A percentile compares a stretch with the other conserved stretches of the same genome.
These are phyloP conservation scores for Cartodere bifasciata DNA, from an alignment of 2,888 invertebrate species.

Conservation along the genomic window DNA sequence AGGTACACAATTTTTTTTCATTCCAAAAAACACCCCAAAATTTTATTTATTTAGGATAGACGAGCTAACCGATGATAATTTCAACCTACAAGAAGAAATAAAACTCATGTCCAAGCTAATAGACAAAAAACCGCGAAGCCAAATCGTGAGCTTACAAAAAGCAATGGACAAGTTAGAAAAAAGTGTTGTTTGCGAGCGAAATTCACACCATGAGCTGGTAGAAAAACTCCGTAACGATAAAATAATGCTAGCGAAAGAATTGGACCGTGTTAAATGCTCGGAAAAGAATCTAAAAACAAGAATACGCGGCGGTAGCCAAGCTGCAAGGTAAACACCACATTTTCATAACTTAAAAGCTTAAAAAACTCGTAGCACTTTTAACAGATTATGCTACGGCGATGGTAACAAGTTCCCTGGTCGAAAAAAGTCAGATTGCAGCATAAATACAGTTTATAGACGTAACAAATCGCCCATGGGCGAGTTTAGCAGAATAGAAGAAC, in stretches of 20 bases:
- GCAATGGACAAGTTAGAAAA: slow-evolving; percentile 34
- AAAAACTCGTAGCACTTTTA: background rate
- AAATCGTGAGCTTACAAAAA: slow-evolving; percentile 25
- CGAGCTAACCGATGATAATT: slow-evolving; percentile 28
- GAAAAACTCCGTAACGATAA: slow-evolving; percentile 35
- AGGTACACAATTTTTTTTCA: slow-evolving; percentile 20
- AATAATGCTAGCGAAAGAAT: slow-evolving; percentile 24
- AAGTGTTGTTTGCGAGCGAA: slow-evolving; percentile 32
- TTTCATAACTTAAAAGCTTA: slow-evolving; percentile 2
- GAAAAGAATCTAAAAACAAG: slow-evolving; percentile 19
- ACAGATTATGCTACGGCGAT: slow-evolving; percentile 9
- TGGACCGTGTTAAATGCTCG: slow-evolving; percentile 24
- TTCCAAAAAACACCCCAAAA: slow-evolving; percentile 4
- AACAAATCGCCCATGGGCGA: slow-evolving; percentile 10
- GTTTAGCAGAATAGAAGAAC: slow-evolving; percentile 3
- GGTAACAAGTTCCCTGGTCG: slow-evolving; percentile 13
- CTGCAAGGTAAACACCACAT: slow-evolving; percentile 3
- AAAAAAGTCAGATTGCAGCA: slow-evolving; percentile 17
- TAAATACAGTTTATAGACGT: slow-evolving; percentile 9
- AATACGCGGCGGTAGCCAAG: too few relatives aligned
- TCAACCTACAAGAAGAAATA: slow-evolving; percentile 24
- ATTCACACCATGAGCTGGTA: slow-evolving; percentile 33
- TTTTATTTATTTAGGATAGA: slow-evolving; percentile 23
- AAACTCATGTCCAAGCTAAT: slow-evolving; percentile 18
- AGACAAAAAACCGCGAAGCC: slow-evolving; percentile 19